phyloP scores from a whole-genome alignment of 2,888 invertebrate genomes.

The Hypselothyrea guttata region DNA sequence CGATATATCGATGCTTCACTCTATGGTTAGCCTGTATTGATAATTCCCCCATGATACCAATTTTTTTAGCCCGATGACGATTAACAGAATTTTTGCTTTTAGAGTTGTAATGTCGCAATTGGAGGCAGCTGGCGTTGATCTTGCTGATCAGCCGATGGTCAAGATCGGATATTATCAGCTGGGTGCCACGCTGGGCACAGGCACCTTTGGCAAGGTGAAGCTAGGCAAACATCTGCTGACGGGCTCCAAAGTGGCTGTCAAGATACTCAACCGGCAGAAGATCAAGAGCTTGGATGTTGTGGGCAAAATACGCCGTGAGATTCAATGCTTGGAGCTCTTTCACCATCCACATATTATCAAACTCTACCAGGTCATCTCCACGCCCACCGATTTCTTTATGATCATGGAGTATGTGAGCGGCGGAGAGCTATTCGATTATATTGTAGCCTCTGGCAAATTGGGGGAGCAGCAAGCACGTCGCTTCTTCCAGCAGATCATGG shows the following conservation, averaged over 20 bases:
- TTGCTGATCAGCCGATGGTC: slow-evolving; percentile 88
- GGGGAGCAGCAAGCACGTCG: slow-evolving; percentile 98
- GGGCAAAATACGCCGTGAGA: slow-evolving; percentile 98
- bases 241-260: slow-evolving; percentile 99
- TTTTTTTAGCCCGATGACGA: slow-evolving; percentile 12
- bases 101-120: slow-evolving; percentile 75
- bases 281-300: slow-evolving; percentile 99
- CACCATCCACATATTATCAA: slow-evolving; percentile 99
- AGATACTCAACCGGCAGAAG: slow-evolving; percentile 98
- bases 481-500: slow-evolving; percentile 99
- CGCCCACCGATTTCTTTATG: slow-evolving; percentile 99
- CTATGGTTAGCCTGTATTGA: no score
- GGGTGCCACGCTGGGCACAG: slow-evolving; percentile 93
- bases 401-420: slow-evolving; percentile 99
- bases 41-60: no score
- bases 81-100: no score
- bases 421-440: slow-evolving; percentile 99
- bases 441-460: slow-evolving; percentile 98
- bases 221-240: slow-evolving; percentile 99
- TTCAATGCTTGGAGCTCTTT: slow-evolving; percentile 99
- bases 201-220: slow-evolving; percentile 99
- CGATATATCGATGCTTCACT: no score
- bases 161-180: slow-evolving; percentile 98
- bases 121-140: slow-evolving; percentile 71
- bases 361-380: slow-evolving; percentile 95